Conservation (phyloP, 2,888 invertebrate species). For the Luperina testacea region DNA sequence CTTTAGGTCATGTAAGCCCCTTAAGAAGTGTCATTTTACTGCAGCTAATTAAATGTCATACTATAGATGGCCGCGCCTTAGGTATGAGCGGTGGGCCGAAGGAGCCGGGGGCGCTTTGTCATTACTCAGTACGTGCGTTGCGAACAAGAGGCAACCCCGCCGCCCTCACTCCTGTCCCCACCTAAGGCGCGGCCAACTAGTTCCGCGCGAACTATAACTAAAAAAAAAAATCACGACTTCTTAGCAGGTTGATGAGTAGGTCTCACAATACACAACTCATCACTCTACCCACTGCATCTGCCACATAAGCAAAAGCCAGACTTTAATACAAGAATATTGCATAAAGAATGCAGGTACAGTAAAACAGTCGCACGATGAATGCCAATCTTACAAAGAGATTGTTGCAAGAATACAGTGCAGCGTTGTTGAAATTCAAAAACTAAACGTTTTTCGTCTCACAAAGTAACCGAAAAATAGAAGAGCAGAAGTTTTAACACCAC, state of each 20-base stretch:
- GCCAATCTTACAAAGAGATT: slow-evolving; percentile 67
- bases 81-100: no score
- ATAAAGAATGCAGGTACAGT: slow-evolving; percentile 57
- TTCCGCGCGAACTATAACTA: background rate
- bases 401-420: slow-evolving; percentile 71
- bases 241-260: background rate
- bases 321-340: slow-evolving; percentile 36
- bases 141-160: no score
- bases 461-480: slow-evolving; percentile 50
- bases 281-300: slow-evolving; percentile 10
- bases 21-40: no score
- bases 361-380: slow-evolving; percentile 64
- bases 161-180: no score
- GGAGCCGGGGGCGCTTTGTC: no score
- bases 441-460: slow-evolving; percentile 71
- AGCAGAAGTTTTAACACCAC: slow-evolving; percentile 53
- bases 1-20: no score
- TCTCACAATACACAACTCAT: slow-evolving; percentile 1
- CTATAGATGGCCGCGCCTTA: no score
- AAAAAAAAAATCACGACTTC: background rate
- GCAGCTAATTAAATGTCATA: no score
- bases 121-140: no score
- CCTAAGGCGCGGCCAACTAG: no score
- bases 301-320: slow-evolving; percentile 14
- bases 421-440: slow-evolving; percentile 72